Evolutionary conservation across 2,888 invertebrate genomes (phyloP).

Genomic region (Tetropium fuscum): DNA sequence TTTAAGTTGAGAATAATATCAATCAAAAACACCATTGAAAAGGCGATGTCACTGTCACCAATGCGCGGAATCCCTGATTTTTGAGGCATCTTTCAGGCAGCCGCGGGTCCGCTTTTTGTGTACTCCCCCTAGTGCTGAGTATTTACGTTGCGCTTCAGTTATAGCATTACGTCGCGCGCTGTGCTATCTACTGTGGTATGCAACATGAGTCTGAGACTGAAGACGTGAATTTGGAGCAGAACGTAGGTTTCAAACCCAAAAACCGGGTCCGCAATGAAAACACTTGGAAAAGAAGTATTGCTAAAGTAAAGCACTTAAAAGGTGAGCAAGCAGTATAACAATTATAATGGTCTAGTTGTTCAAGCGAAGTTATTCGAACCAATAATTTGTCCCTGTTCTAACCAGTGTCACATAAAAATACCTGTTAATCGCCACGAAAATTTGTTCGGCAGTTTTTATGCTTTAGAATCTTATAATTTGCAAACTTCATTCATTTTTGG

Average conservation of each 20-base stretch:
- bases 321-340: not conserved
- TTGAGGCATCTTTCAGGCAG: too few species aligned
- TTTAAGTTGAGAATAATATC: too few species aligned
- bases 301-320: not conserved
- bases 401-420: not conserved
- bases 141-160: too few species aligned
- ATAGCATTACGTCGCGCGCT: too few species aligned
- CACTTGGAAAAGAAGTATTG: not conserved
- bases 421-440: not conserved
- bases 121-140: too few species aligned
- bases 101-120: too few species aligned
- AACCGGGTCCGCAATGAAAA: not conserved
- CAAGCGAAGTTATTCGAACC: not conserved
- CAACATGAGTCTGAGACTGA: not conserved
- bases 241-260: not conserved
- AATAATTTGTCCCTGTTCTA: not conserved
- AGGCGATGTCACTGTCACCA: too few species aligned
- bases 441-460: not conserved
- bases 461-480: not conserved
- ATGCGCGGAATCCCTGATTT: too few species aligned
- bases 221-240: not conserved
- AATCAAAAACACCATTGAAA: too few species aligned
- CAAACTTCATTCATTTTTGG: not conserved
- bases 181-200: too few species aligned
- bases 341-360: not conserved